Conservation (phyloP, 2,888 invertebrate species). For the Patella pellucida region DNA sequence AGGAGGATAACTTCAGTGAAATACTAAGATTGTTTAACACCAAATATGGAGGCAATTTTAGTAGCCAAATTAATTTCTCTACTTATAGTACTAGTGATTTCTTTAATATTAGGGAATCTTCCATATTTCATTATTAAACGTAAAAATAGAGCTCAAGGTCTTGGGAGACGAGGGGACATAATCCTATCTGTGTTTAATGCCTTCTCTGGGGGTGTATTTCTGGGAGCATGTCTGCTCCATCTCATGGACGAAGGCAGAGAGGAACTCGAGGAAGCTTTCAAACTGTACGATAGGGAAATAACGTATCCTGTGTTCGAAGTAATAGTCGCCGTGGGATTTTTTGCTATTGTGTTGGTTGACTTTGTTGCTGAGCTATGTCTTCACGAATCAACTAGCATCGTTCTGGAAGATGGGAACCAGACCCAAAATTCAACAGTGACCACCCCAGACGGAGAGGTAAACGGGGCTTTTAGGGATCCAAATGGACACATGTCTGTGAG, state of each 20-base stretch:
- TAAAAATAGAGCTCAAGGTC: not conserved
- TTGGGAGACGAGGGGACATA: not conserved
- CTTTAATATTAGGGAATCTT: constrained; percentile 6
- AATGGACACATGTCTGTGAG: not conserved
- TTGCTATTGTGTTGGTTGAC: constrained; percentile 62
- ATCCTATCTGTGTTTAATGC: constrained; percentile 43
- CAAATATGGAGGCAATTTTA: not conserved
- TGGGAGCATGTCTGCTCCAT: constrained; percentile 65
- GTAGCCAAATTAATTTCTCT: constrained; percentile 10
- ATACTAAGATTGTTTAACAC: no score
- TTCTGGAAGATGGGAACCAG: constrained; percentile 8
- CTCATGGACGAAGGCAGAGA: constrained; percentile 62
- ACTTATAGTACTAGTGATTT: constrained; percentile 11
- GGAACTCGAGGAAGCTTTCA: constrained; percentile 42
- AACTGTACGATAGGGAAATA: not conserved
- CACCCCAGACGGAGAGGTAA: not conserved
- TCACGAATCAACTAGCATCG: not conserved
- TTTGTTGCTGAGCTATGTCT: not conserved
- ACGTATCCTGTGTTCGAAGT: constrained; percentile 65
- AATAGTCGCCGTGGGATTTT: constrained; percentile 61
- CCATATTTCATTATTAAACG: constrained; percentile 13
- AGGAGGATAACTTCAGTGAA: no score
- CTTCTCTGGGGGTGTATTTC: constrained; percentile 67
- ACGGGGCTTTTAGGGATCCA: not conserved
- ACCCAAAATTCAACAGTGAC: not conserved